phyloP scores from a whole-genome alignment of 2,113 vertebrate genomes.

The Macquaria australasica region DNA sequence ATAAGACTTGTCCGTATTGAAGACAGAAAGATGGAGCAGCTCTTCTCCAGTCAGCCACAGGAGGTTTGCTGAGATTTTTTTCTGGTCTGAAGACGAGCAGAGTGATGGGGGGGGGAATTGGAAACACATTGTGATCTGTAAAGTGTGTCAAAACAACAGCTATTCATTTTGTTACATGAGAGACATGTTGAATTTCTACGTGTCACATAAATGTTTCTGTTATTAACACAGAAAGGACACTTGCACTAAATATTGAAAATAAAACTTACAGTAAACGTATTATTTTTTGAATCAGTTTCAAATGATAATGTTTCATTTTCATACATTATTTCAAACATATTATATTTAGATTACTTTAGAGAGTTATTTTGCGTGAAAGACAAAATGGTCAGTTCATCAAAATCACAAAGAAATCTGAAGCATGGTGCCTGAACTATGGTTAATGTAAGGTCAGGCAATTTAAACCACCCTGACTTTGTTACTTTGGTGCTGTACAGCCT shows the following conservation, averaged over 20 bases:
- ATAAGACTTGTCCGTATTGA: neutral
- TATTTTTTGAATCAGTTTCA: neutral
- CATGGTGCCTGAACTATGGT: neutral
- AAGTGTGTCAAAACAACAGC: constrained; percentile 7
- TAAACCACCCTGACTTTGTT: neutral
- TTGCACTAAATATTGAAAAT: neutral
- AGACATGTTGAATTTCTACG: neutral
- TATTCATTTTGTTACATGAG: neutral
- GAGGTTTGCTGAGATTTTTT: constrained; percentile 5
- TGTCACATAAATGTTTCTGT: neutral
- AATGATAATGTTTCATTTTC: neutral
- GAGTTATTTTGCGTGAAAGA: neutral
- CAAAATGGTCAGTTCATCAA: neutral
- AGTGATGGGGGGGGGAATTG: neutral
- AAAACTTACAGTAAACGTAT: neutral
- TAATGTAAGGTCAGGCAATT: neutral
- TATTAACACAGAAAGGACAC: neutral
- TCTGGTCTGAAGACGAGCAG: neutral
- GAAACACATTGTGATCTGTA: constrained; percentile 4
- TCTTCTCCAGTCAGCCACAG: constrained; percentile 16
- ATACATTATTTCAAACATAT: neutral
- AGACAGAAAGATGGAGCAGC: constrained; percentile 11
- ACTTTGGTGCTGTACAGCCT: neutral
- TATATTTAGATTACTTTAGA: neutral
- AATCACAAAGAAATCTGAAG: neutral